A percentile compares a stretch with the other conserved stretches of the same genome.
Evolutionary conservation across 2,797 vertebrate genomes (phyloP).

Genomic region (Girardinus metallicus): DNA sequence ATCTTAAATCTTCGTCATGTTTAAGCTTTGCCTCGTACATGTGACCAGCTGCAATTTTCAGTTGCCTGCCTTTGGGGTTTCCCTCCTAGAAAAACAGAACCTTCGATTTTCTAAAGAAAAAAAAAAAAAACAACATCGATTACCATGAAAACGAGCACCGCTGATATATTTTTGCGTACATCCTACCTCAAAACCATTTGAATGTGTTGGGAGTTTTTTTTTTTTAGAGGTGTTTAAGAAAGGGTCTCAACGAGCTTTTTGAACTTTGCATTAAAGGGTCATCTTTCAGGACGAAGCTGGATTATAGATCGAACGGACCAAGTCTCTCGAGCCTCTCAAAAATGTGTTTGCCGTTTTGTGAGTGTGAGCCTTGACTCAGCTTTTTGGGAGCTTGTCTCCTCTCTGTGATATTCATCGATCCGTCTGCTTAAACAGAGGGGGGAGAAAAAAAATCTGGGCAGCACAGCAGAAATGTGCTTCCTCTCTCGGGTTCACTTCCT

Average conservation of each 20-base stretch:
- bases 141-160: not conserved
- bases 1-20: not conserved
- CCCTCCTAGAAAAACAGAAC: not conserved
- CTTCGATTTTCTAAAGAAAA: not conserved
- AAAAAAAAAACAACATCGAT: not conserved
- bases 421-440: slow-evolving; percentile 32
- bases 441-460: slow-evolving; percentile 26
- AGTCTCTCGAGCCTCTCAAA: slow-evolving; percentile 5
- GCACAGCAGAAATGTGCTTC: slow-evolving; percentile 68
- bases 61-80: not conserved
- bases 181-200: not conserved
- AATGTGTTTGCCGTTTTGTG: slow-evolving; percentile 3
- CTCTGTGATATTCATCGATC: slow-evolving; percentile 59
- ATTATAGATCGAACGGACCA: not conserved
- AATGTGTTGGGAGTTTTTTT: not conserved
- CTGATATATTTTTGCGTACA: not conserved
- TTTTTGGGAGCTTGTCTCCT: slow-evolving; percentile 51
- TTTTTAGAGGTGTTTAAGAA: not conserved
- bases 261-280: not conserved
- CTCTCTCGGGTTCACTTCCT: slow-evolving; percentile 68
- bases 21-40: not conserved
- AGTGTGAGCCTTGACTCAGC: slow-evolving; percentile 64
- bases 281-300: not conserved
- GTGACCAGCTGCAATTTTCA: not conserved
- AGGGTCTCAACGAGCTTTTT: not conserved